Base-by-base conservation (phyloP, 2,113 vertebrate species). In the Synodontis membranacea region DNA sequence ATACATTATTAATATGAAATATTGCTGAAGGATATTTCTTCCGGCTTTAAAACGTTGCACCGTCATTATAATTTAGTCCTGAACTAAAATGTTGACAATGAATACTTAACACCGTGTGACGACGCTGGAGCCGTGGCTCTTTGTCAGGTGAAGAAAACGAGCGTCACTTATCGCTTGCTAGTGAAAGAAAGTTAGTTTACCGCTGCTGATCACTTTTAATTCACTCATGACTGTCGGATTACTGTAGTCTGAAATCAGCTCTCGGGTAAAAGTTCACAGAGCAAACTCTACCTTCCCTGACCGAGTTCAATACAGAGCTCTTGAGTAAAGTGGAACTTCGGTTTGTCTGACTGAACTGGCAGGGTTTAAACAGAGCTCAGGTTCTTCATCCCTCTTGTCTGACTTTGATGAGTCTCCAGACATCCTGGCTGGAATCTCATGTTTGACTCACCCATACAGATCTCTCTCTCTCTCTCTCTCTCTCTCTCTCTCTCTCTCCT, bases 341-440 rank as follows among this genome's bases (percentile, higher is more conserved):
- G 56, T 48, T 66, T 82, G 76, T 76, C 68, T 44, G n/a, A 72
- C 68, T 85, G 50, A 78, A 64, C 83, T 83, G 50, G 56, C 80
- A 74, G 74, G 85, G 66, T 88, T 89, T 87, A 90, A 92, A 89
- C 84, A 58, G 72, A 74, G 88, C 84, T 85, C 89, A 90, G 88
- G 84, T 89, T 87, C 88, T 90, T 88, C 87, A 91, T 88, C 68
- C 82, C 80, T 70, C 86, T 82, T 82, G 48, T 60, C 88, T 83
- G 83, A 80, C 86, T 86, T 90, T 90, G 89, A 92, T 89, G 82
- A 66, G 75, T 87, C 87, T 89, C 62, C 81, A 86, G 74, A 86
- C 83, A 89, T 88, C 82, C 56, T n/a, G 84, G 87, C 83, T 84
- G 78, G 88, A 84, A 84, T 88, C 84, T 86, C 80, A 66, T 14